Evolutionary conservation across 2,888 invertebrate genomes (phyloP), one percentile per base, ranked within the genome.

Genomic region (Cataglyphis cursor): DNA sequence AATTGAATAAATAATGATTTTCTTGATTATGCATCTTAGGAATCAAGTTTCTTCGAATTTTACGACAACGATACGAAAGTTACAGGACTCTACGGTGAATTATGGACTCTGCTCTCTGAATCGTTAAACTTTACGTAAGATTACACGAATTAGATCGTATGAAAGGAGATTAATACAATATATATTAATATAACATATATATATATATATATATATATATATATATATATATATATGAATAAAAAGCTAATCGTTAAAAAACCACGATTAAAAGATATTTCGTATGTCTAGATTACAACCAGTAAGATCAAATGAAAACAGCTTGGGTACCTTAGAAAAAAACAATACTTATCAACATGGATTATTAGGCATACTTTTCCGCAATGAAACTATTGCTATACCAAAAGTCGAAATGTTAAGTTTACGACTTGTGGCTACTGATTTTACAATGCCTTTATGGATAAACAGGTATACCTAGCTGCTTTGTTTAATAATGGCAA

Each of bases 81-180:
- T 4, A 66, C 68, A 24, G 91, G 91, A 15, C 18, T 85, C 1
- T 74, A 68, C 3, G 91, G 90, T 8, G 89, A 91, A 0, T 48
- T 87, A 2, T 91, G 91, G 91, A 86, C 41, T 12, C 78, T 59
- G 15, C 83, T 91, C 3, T 31, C 88, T 1, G 83, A 90, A 35
- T 62, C 65, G 31, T 76, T 91, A 64, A 91, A 91, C 65, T 90
- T 91, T 24, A 91, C 90, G 91, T 91, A 83, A 84, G 31, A n/a
- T 78, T 38, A 8, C 9, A n/a, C 4, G 54, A 5, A 75, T 54
- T 18, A 66, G 3, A 76, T 28, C 0, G 15, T 31, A 41, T 41
- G 12, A 18, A 48, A 48, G 5, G 2, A 8, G 8, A n/a, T 51
- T 51, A 51, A 51, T 51, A 48, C 0, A 18, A n/a, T 51, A 1